These are phyloP conservation scores for Tachystola acroxantha DNA, from an alignment of 2,888 invertebrate genomes.

Conservation along the genomic window DNA sequence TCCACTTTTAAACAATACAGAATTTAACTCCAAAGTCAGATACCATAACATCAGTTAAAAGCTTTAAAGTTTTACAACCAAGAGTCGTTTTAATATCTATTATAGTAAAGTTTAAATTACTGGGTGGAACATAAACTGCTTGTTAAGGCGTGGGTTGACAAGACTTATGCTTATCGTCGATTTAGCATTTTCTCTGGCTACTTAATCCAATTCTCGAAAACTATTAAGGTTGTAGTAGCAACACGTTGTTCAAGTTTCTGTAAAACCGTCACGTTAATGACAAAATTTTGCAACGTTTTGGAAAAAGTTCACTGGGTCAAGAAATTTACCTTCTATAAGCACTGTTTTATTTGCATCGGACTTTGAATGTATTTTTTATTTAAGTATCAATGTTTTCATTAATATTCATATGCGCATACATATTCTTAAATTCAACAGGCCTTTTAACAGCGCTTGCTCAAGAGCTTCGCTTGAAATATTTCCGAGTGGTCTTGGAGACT, in stretches of 20 bases:
- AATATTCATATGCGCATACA: constrained; percentile 7
- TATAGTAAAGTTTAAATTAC: constrained; percentile 31
- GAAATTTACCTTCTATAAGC: background rate
- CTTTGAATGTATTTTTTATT: background rate
- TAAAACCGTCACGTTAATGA: constrained; percentile 21
- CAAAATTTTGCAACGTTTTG: background rate
- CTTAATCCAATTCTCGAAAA: constrained; percentile 71
- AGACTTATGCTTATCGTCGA: constrained; percentile 69
- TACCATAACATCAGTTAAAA: constrained; percentile 21
- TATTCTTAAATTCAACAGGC: constrained; percentile 5
- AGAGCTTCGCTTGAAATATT: constrained; percentile 58
- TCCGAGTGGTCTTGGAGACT: constrained; percentile 59
- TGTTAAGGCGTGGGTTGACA: constrained; percentile 60
- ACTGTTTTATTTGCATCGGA: background rate
- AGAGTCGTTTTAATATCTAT: constrained; percentile 23
- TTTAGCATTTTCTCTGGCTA: constrained; percentile 71
- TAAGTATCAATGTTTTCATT: constrained; percentile 1
- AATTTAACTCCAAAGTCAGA: constrained; percentile 24
- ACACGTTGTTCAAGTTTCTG: constrained; percentile 49
- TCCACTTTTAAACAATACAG: constrained; percentile 25
- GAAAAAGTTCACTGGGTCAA: background rate
- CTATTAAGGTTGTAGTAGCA: constrained; percentile 70
- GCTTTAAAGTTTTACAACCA: constrained; percentile 6
- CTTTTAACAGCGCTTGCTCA: constrained; percentile 30
- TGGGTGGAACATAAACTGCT: constrained; percentile 10